A percentile compares a stretch with the other conserved stretches of the same genome.
phyloP scores from a whole-genome alignment of 2,113 vertebrate species.

The Daphoenositta chrysoptera region DNA sequence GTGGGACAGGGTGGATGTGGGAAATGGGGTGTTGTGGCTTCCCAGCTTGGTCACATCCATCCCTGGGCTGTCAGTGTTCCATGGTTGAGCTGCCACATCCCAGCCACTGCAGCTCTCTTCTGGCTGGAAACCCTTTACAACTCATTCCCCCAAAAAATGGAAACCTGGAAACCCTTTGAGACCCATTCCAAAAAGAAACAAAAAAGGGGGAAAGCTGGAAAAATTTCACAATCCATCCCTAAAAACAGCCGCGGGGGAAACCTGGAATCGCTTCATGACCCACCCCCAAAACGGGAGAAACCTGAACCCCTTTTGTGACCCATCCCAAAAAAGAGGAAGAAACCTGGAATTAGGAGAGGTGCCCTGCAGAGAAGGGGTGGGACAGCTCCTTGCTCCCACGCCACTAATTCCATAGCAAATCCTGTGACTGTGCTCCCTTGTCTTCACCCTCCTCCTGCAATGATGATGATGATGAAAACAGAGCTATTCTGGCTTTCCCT shows the following conservation, averaged over 20 bases:
- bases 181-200: not conserved
- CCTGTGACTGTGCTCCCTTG: not conserved
- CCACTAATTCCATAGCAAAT: not conserved
- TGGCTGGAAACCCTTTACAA: not conserved
- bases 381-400: fast-evolving
- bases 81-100: fast-evolving
- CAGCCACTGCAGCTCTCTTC: fast-evolving
- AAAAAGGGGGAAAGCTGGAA: not conserved
- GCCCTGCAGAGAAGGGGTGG: not conserved
- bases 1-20: not conserved
- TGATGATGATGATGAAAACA: not conserved
- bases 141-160: fast-evolving
- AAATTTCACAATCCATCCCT: fast-evolving
- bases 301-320: not conserved
- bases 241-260: fast-evolving
- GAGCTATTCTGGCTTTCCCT: not conserved
- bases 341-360: not conserved
- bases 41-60: fast-evolving
- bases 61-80: fast-evolving
- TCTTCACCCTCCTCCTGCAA: not conserved
- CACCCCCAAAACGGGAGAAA: not conserved
- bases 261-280: not conserved
- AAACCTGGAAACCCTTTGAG: not conserved
- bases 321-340: not conserved
- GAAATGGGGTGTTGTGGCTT: fast-evolving